These are phyloP conservation scores for Eptesicus fuscus DNA, from an alignment of 2,113 vertebrate species.

Conservation along the genomic window DNA sequence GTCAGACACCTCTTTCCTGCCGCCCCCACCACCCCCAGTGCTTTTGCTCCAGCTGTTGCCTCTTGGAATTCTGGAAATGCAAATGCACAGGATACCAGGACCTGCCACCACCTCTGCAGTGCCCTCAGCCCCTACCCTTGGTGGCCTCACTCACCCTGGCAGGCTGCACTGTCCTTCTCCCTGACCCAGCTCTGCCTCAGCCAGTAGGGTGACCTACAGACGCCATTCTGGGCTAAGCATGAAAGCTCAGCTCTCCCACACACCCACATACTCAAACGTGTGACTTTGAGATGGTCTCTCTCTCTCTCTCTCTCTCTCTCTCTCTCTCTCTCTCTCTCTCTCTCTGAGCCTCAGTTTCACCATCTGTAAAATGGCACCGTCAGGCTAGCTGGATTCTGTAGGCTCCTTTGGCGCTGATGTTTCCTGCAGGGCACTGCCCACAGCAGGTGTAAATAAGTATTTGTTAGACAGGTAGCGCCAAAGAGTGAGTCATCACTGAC, in stretches of 20 bases:
- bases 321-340: no score
- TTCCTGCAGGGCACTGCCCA: not conserved
- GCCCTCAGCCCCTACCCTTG: not conserved
- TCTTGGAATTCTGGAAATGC: not conserved
- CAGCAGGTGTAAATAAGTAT: not conserved
- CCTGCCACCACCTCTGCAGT: not conserved
- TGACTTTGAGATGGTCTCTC: not conserved
- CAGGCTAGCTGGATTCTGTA: not conserved
- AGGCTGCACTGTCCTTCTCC: not conserved
- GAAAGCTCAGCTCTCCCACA: not conserved
- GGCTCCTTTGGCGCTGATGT: not conserved
- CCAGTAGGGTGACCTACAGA: not conserved
- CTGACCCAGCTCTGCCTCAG: not conserved
- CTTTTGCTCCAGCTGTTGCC: not conserved
- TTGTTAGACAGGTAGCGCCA: not conserved
- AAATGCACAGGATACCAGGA: not conserved
- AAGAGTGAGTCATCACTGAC: not conserved
- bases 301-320: not conserved
- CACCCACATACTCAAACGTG: accelerated
- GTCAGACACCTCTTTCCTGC: not conserved
- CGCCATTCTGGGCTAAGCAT: not conserved
- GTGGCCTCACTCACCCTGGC: not conserved
- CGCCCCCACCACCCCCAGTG: accelerated
- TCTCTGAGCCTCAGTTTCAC: not conserved
- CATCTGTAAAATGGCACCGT: not conserved